Conservation (phyloP, 2,888 invertebrate genomes). For the Polydrusus cervinus region DNA sequence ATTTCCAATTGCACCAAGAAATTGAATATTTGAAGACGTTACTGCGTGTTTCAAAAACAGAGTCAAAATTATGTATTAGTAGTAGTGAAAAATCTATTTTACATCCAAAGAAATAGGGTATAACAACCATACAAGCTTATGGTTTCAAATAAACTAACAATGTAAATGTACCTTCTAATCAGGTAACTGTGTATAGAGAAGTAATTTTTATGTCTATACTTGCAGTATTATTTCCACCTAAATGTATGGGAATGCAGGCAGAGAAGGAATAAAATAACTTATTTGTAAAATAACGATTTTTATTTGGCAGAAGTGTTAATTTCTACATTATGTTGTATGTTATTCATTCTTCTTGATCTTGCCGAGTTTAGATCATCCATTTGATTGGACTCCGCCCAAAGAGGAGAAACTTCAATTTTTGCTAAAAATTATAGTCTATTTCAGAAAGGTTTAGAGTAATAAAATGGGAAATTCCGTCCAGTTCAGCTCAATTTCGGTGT, state of each 20-base stretch:
- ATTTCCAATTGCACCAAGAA: constrained; percentile 62
- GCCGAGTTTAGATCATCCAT: constrained; percentile 62
- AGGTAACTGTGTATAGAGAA: no score
- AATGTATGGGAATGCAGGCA: no score
- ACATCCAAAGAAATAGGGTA: background rate
- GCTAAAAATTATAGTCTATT: constrained; percentile 49
- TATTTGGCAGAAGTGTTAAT: constrained; percentile 39
- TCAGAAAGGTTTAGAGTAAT: no score
- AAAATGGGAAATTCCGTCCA: no score
- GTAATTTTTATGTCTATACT: no score
- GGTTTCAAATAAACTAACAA: background rate
- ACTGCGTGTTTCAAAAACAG: constrained; percentile 1
- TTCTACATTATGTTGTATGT: constrained; percentile 30
- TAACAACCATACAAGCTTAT: background rate
- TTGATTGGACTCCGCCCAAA: constrained; percentile 62
- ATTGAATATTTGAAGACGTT: constrained; percentile 59
- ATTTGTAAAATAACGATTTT: constrained; percentile 5
- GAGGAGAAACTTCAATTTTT: constrained; percentile 61
- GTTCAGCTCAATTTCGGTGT: no score
- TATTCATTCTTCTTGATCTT: constrained; percentile 58
- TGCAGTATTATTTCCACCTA: no score
- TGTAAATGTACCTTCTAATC: no score
- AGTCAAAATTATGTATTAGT: constrained; percentile 9
- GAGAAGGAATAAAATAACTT: background rate
- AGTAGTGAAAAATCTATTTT: background rate